Evolutionary conservation across 2,113 vertebrate genomes (phyloP), one percentile per base, ranked within the genome.

Genomic region (Potamarius usumacintae): DNA sequence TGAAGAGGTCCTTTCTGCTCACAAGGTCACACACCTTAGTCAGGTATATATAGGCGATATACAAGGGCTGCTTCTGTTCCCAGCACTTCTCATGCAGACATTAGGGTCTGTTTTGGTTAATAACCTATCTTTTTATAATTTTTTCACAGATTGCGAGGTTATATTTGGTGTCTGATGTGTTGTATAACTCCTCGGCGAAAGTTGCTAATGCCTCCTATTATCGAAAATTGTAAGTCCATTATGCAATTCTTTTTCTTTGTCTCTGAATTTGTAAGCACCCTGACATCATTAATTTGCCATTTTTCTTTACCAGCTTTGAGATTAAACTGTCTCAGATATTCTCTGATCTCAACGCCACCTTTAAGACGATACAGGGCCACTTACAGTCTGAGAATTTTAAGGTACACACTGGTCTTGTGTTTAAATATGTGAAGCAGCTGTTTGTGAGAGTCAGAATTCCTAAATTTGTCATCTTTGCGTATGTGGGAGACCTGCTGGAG

Each of bases 181-280:
- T 99, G 76, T 99, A 98, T 92, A 99, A 99, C 93, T 99, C 98
- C 71, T 99, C 97, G 83, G 98, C 98, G 92, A 99, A 99, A 97
- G 98, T 99, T 88, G 91, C 97, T 93, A 99, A 99, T 91, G 98
- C 98, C 82, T 99, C 98, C 63, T 99, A 99, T 94, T 99, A 99
- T 86, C 97, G 98, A 91, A 99, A 99, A 97, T 99, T 96, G 98
- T 99, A 96, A 97, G 98, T 97, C 17, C 6, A 60, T 72, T 84
- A 2, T 0, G 5, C 1, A 42, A 10, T 20, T 12, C 5, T 83
- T 20, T 30, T 67, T 69, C 74, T 60, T 63, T 30, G 7, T 48
- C 6, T 63, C 18, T 55, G 7, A 17, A 2, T 52, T n/a, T 58
- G 11, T 82, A 48, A n/a, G 1, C 18, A 14, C 17, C 18, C 7